Evolutionary conservation across 2,888 invertebrate genomes (phyloP).

Genomic region (Folsomia candida): DNA sequence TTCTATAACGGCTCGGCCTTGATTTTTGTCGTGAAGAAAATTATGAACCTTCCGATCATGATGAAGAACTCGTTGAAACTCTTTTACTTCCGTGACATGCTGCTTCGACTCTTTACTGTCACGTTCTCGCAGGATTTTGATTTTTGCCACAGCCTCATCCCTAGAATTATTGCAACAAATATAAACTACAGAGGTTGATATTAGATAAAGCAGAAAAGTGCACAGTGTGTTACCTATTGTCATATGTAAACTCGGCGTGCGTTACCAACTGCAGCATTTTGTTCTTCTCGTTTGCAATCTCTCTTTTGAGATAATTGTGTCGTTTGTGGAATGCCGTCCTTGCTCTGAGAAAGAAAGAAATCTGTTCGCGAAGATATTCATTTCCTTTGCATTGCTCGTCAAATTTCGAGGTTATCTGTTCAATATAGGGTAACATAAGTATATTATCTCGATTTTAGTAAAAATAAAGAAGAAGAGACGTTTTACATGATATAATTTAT

Average conservation of each 20-base stretch:
- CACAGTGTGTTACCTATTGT: conserved; percentile 68
- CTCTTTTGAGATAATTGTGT: conserved; percentile 73
- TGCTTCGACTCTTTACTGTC: conserved; percentile 45
- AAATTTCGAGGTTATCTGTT: conserved; percentile 15
- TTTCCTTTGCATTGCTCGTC: conserved; percentile 62
- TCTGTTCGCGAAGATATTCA: conserved; percentile 69
- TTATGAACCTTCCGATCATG: conserved; percentile 40
- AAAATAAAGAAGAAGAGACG: too few relatives aligned
- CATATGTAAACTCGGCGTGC: conserved; percentile 82
- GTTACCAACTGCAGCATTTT: conserved; percentile 82
- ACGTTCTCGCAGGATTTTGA: conserved; percentile 28
- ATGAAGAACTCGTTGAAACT: conserved; percentile 42
- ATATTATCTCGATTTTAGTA: too few relatives aligned
- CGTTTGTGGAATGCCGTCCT: conserved; percentile 77
- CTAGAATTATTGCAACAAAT: too few relatives aligned
- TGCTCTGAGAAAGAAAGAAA: conserved; percentile 78
- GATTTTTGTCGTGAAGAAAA: conserved; percentile 39
- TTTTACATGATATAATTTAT: conserved; percentile 45
- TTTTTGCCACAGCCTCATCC: conserved; percentile 37
- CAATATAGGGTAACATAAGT: too few relatives aligned
- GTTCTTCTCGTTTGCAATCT: conserved; percentile 74
- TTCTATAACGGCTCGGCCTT: conserved; percentile 29
- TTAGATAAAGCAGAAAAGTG: conserved; percentile 1
- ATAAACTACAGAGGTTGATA: too few relatives aligned
- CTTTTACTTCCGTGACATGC: conserved; percentile 48